Percentiles rank a stretch among this genome's conserved stretches.
Evolutionary conservation across 37 sponge, comb jelly and placozoan genomes (phyloP).

Genomic region (Diacarnus erythraeanus): DNA sequence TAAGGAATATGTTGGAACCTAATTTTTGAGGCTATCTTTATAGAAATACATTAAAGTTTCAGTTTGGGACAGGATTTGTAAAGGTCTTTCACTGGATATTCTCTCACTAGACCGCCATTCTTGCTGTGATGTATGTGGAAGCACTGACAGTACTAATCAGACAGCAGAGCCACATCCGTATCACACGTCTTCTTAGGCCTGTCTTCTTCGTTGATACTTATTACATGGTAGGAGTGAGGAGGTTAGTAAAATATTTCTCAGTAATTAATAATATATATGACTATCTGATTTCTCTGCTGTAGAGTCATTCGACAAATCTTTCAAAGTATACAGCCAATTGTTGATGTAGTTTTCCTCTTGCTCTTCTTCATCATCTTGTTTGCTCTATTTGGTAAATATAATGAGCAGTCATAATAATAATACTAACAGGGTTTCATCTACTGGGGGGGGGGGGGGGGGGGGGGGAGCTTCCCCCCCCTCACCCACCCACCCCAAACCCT

Average conservation of each 20-base stretch:
- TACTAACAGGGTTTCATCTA: too few species aligned
- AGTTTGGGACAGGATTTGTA: too few species aligned
- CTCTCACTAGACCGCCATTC: conserved; percentile 36
- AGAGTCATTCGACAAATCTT: conserved; percentile 80
- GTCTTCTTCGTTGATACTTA: conserved; percentile 73
- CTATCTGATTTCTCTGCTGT: background rate
- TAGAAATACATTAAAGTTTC: too few species aligned
- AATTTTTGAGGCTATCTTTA: too few species aligned
- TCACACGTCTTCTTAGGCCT: conserved; percentile 72
- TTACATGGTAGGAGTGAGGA: conserved; percentile 68
- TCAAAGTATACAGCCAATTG: conserved; percentile 54
- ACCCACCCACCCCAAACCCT: too few species aligned
- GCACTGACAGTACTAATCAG: conserved; percentile 48
- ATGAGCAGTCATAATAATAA: too few species aligned
- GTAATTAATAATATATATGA: conserved; percentile 1
- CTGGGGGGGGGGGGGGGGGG: too few species aligned
- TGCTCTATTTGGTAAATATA: conserved; percentile 57
- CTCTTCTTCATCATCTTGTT: conserved; percentile 59
- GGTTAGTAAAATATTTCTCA: conserved; percentile 38
- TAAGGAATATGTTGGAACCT: too few species aligned
- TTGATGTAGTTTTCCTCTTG: conserved; percentile 74
- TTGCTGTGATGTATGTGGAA: conserved; percentile 60
- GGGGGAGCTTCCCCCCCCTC: too few species aligned
- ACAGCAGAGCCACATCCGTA: conserved; percentile 49
- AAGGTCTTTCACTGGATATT: too few species aligned